Base-by-base conservation (phyloP, 1,140 invertebrate species). In the Drosophila sulfurigaster region DNA sequence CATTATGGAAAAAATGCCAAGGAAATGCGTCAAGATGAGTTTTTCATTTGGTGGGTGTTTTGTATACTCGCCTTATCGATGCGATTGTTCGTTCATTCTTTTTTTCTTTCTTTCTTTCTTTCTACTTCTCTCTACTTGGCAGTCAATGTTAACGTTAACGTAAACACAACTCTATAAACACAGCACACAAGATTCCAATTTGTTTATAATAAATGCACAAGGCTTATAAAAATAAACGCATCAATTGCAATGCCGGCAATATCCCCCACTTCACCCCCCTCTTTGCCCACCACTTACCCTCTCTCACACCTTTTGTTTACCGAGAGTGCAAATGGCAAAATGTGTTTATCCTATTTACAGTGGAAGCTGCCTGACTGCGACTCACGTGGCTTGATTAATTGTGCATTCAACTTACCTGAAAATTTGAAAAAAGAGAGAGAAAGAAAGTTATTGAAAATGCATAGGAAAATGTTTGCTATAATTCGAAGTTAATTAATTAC, bases 121-220 rank as follows among this genome's bases (percentile, higher is more conserved):
- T 32, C 59, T 68, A 48, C 51, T 66, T 66, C 69, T 54, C 35
- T 8, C 35, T 15, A 54, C 74, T 25, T 64, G 56, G 62, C 81
- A 87, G 72, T 88, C 83, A 88, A 88, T 88, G 83, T 88, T 89
- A 88, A 69, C 77, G 64, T 82, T 88, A 87, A 87, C 83, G 88
- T 35, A 66, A 52, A 65, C n/a, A 20, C 51, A 56, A 32, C 59
- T 13, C 46, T 57, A 69, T 75, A 75, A 75, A 75, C 72, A 75
- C 15, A 10, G 35, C 51, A 49, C 59, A 49, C 46, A 51, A 64
- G 28, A 32, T 5, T n/a, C 15, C 28, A 16, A 54, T 75, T 64
- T 79, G 77, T 79, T 79, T 79, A 76, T 72, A 79, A 79, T 79
- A 79, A 76, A 76, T 75, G 77, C 74, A 45, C 76, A 43, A 70